Evolutionary conservation across 2,113 vertebrate species (phyloP).

Genomic region (Muntiacus muntjak): DNA sequence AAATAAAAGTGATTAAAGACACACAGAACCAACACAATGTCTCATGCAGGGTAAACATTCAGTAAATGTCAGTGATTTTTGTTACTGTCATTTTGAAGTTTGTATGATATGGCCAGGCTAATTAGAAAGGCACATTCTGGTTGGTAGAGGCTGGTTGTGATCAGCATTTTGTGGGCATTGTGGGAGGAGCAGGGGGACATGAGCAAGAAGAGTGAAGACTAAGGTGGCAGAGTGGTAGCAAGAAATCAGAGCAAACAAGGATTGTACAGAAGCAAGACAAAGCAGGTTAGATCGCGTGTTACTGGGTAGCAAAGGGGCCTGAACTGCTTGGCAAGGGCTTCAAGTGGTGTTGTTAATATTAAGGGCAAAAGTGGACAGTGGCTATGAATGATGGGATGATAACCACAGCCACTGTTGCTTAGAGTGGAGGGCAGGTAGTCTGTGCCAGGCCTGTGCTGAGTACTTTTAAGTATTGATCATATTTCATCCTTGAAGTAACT

Average conservation of each 20-base stretch:
- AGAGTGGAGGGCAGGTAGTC: neutral
- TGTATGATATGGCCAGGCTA: neutral
- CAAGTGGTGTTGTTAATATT: neutral
- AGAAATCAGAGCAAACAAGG: neutral
- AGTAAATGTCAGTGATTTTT: neutral
- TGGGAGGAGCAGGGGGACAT: neutral
- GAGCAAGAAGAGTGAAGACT: neutral
- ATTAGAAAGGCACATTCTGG: neutral
- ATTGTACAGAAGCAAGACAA: neutral
- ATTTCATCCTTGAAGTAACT: neutral
- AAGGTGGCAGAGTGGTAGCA: neutral
- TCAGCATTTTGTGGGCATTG: neutral
- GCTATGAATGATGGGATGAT: accelerated
- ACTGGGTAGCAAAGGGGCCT: neutral
- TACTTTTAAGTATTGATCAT: neutral
- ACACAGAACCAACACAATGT: neutral
- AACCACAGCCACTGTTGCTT: neutral
- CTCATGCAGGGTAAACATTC: neutral
- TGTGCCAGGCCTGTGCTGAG: neutral
- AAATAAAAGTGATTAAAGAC: neutral
- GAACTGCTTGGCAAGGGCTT: neutral
- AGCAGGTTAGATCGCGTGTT: neutral
- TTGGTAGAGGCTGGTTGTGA: neutral
- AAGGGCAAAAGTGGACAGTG: neutral
- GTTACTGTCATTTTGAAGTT: neutral